Conservation (phyloP, 1,140 invertebrate genomes). For the Lordiphosa mommai region DNA sequence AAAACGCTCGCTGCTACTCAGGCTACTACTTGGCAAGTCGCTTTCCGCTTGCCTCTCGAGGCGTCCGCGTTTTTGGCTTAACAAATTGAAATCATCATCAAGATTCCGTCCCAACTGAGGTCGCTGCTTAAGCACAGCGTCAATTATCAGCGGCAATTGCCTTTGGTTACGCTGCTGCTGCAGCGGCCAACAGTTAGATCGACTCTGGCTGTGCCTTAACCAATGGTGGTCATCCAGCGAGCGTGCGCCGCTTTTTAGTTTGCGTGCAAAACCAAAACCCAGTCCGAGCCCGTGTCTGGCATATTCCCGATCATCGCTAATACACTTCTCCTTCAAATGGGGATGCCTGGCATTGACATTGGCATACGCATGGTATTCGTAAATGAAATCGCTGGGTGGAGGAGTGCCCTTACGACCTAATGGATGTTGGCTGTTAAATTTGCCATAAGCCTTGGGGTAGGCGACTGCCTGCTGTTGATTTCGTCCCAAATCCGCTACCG, state of each 20-base stretch:
- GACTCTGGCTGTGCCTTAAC: neutral
- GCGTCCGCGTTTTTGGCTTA: too few relatives aligned
- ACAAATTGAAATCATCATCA: too few relatives aligned
- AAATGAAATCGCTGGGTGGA: neutral
- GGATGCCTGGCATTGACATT: neutral
- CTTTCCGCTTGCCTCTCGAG: too few relatives aligned
- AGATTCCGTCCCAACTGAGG: too few relatives aligned
- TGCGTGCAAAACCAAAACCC: neutral
- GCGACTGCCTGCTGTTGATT: too few relatives aligned
- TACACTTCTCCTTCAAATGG: neutral
- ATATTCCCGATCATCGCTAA: conserved; percentile 8
- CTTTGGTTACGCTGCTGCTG: neutral
- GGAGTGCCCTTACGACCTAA: neutral
- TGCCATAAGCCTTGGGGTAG: too few relatives aligned
- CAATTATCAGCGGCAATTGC: neutral
- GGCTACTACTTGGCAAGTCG: too few relatives aligned
- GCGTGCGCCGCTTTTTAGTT: neutral
- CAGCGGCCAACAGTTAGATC: neutral
- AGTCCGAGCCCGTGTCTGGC: neutral
- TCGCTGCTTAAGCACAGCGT: too few relatives aligned
- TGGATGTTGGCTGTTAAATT: neutral
- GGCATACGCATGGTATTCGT: neutral
- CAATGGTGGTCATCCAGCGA: neutral
- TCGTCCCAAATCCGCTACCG: too few relatives aligned
- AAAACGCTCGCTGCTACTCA: too few relatives aligned